Evolutionary conservation across 2,888 invertebrate genomes (phyloP), one percentile per base, ranked within the genome.

Genomic region (Drosophila heteroneura): DNA sequence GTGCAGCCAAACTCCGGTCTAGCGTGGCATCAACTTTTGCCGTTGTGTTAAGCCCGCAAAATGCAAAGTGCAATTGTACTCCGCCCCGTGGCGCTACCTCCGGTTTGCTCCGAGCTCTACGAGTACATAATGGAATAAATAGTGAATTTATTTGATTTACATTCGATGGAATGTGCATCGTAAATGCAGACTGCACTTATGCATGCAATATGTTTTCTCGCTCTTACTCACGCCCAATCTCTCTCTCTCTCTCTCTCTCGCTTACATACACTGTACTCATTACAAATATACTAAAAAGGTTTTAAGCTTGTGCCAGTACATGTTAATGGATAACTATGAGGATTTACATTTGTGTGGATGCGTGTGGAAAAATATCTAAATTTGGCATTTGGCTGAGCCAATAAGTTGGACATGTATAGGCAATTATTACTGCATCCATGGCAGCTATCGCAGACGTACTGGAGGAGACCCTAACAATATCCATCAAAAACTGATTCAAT

Each of bases 141-240:
- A 70, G 74, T 68, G 74, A 51, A 78, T 78, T 78, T 78, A 74
- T 78, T 78, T 78, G 79, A 78, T 78, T 78, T 78, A 65, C 74
- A 74, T 74, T 58, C 60, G 60, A 77, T 49, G 53, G 33, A 66
- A 70, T 54, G 49, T 59, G 53, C 33, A 70, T 26, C 49, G 62
- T 28, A 52, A 62, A 53, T 69, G 69, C 71, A 69, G 65, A 78
- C 74, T 67, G 70, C 64, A 59, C 54, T 74, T 70, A 62, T 74
- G 62, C 79, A 78, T 78, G 78, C 78, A 74, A 78, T 67, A 44
- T 70, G 53, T 59, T 59, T 44, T 33, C 52, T 16, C 35, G 6
- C 19, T 26, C 57, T 59, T 30, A 2, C 35, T 6, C 28, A 16
- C 33, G 1, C 10, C 2, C 22, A 26, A 1, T 44, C 12, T 22